Base-by-base conservation (phyloP, 2,888 invertebrate genomes). In the Chrysomela aeneicollis region DNA sequence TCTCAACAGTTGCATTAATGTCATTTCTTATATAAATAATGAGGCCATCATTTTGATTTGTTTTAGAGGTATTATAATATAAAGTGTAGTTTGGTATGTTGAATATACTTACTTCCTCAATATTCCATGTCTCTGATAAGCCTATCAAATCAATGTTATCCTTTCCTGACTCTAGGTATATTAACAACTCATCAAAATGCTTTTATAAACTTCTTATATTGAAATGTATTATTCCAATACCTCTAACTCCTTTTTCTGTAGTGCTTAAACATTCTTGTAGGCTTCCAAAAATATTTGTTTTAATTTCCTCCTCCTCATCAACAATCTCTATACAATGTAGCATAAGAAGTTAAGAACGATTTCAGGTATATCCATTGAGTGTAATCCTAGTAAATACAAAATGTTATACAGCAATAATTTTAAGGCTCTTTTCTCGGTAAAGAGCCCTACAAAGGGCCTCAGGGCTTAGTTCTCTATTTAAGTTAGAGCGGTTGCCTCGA, bases 151-250 rank as follows among this genome's bases (percentile, higher is more conserved):
- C 51, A 5, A 51, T 12, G 15, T 51, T 51, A 22, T 51, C 1
- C 18, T 51, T 51, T 5, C 51, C 51, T 22, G 51, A 51, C 15
- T 51, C 51, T 22, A 51, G 22, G 51, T 51, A 51, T 22, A 51
- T 9, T 21, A 51, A 22, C n/a, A 51, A 12, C 51, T 51, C 51
- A 51, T 51, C 51, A 22, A 1, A 49, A 18, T 49, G 49, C 17
- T 49, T 49, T 49, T 49, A 17, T 0, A 49, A 17, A 49, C 49
- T 51, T 22, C 51, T 51, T 22, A 51, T 51, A 19, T 51, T 51
- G 15, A 51, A 51, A 51, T 51, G 51, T 1, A 51, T 51, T 51
- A 51, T 51, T 51, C 51, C 51, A 22, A 22, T 51, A 51, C 22
- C 51, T 51, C 51, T 22, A 21, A 10, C 22, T 22, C 51, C 46